Percentiles rank a stretch among this genome's conserved stretches.
These are phyloP conservation scores for Eilema sororculum DNA, from an alignment of 2,888 invertebrate genomes.

Conservation along the genomic window DNA sequence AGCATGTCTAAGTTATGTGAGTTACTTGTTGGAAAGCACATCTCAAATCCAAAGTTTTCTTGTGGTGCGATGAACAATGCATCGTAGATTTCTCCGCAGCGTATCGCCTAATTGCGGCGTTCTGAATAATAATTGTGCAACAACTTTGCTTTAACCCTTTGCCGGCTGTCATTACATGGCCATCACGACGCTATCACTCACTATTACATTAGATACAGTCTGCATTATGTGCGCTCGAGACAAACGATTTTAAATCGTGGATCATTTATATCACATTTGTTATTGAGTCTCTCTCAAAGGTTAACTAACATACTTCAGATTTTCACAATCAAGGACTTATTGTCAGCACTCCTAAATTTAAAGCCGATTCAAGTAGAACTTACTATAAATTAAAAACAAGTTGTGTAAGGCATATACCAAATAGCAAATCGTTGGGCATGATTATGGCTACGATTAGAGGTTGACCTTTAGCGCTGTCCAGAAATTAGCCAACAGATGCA, in stretches of 20 bases:
- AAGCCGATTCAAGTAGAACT: slow-evolving; percentile 36
- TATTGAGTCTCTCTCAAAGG: slow-evolving; percentile 2
- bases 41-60: slow-evolving; percentile 24
- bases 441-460: slow-evolving; percentile 35
- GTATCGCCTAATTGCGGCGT: slow-evolving; percentile 26
- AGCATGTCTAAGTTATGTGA: slow-evolving; percentile 37
- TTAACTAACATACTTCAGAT: slow-evolving; percentile 12
- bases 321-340: slow-evolving; percentile 25
- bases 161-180: slow-evolving; percentile 23
- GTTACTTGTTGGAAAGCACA: slow-evolving; percentile 16
- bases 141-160: slow-evolving; percentile 26
- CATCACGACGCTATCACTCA: slow-evolving; percentile 33
- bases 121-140: slow-evolving; percentile 28
- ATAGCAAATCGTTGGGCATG: slow-evolving; percentile 35
- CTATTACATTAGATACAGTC: slow-evolving; percentile 46
- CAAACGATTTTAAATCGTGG: slow-evolving; percentile 31
- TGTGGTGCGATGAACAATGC: slow-evolving; percentile 27
- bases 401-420: slow-evolving; percentile 37
- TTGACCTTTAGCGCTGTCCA: slow-evolving; percentile 57
- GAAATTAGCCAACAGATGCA: slow-evolving; percentile 57
- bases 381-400: slow-evolving; percentile 29
- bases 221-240: slow-evolving; percentile 26
- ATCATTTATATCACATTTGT: slow-evolving; percentile 34
- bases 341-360: slow-evolving; percentile 38
- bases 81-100: slow-evolving; percentile 19